These are phyloP conservation scores for Phalacrocorax carbo DNA, from an alignment of 2,113 vertebrate species.

Conservation along the genomic window DNA sequence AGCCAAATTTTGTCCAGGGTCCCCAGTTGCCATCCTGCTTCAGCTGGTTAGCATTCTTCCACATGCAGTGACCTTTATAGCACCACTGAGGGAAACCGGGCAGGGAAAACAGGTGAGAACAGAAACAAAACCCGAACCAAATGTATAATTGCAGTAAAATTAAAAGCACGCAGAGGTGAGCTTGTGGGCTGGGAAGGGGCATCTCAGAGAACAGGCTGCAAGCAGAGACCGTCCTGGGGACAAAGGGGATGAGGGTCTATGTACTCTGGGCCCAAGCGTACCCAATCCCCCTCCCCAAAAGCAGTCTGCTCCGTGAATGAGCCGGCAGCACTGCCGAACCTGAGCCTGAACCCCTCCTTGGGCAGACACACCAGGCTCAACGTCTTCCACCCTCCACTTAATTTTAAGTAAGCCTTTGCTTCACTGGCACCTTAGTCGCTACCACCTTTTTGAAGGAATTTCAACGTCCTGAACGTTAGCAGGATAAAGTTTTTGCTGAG, in stretches of 20 bases:
- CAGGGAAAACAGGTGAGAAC: neutral
- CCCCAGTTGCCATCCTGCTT: slow-evolving; percentile 94
- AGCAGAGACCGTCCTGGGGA: neutral
- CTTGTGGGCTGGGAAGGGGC: neutral
- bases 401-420: neutral
- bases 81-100: slow-evolving; percentile 83
- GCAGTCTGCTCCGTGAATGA: no score
- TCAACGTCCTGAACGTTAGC: neutral
- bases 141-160: fast-evolving
- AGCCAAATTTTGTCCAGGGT: slow-evolving; percentile 90
- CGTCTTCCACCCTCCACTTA: neutral
- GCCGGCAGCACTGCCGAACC: neutral
- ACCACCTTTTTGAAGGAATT: neutral
- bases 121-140: neutral
- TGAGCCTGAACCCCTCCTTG: no score
- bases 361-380: neutral
- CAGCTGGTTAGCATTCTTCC: slow-evolving; percentile 91
- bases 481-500: neutral
- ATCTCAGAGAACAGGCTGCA: neutral
- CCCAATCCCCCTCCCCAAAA: neutral
- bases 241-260: neutral
- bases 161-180: neutral
- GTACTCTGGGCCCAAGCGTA: no score
- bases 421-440: neutral
- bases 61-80: slow-evolving; percentile 99